These are phyloP conservation scores for Microcaecilia unicolor DNA, from an alignment of 2,797 vertebrate species.

Conservation along the genomic window DNA sequence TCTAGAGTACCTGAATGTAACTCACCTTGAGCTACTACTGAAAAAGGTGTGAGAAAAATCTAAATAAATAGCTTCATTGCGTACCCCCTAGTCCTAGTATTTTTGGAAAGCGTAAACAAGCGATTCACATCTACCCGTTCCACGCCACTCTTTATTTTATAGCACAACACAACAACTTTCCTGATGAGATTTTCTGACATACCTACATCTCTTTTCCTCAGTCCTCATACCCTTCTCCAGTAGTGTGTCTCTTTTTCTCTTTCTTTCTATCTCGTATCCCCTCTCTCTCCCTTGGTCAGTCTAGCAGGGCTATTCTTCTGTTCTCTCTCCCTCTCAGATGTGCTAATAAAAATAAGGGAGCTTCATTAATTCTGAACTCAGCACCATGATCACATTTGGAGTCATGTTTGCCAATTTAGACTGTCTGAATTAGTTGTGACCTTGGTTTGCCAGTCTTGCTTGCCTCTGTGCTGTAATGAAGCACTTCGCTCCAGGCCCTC, in stretches of 20 bases:
- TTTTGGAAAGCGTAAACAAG: too few species aligned
- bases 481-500: constrained; percentile 68
- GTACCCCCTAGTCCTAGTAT: too few species aligned
- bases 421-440: constrained; percentile 97
- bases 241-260: constrained; percentile 6
- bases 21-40: too few species aligned
- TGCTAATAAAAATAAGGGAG: constrained; percentile 96
- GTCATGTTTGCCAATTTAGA: constrained; percentile 97
- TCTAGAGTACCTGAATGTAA: too few species aligned
- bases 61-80: too few species aligned
- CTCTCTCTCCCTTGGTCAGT: background rate
- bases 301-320: too few species aligned
- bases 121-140: too few species aligned
- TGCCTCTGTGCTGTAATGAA: constrained; percentile 81
- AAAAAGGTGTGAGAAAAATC: too few species aligned
- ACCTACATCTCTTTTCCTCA: constrained; percentile 23
- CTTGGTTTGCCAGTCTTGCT: constrained; percentile 82
- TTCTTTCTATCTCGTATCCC: background rate
- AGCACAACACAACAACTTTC: too few species aligned
- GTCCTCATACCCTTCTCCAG: background rate
- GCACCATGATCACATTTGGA: constrained; percentile 95
- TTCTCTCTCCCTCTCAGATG: constrained; percentile 48
- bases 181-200: constrained; percentile 13
- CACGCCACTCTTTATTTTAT: too few species aligned
- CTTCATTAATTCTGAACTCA: constrained; percentile 92